A percentile compares a stretch with the other conserved stretches of the same genome.
These are phyloP conservation scores for Scaptomyza caliginosa DNA, from an alignment of 2,888 invertebrate genomes.

Conservation along the genomic window DNA sequence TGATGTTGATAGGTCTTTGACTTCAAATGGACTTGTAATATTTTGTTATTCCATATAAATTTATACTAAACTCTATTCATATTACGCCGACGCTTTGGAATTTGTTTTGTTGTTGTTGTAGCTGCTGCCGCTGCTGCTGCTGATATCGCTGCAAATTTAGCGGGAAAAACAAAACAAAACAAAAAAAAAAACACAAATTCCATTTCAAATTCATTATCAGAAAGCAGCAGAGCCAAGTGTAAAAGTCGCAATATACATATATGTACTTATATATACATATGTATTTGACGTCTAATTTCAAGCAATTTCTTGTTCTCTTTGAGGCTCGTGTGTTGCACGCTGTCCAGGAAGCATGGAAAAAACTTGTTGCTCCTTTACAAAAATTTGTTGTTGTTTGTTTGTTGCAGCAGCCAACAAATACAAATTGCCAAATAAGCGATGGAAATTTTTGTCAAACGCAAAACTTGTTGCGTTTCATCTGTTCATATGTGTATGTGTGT, in stretches of 20 bases:
- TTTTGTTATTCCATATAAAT: conserved; percentile 9
- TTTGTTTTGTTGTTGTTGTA: conserved; percentile 17
- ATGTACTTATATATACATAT: background rate
- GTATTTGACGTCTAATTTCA: conserved; percentile 18
- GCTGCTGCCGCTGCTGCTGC: conserved; percentile 36
- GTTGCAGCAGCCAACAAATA: conserved; percentile 38
- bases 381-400: conserved; percentile 8
- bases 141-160: conserved; percentile 53
- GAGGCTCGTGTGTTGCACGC: conserved; percentile 21
- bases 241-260: background rate
- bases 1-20: too few relatives aligned
- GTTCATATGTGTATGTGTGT: conserved; percentile 19
- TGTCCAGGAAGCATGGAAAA: conserved; percentile 10
- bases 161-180: conserved; percentile 26
- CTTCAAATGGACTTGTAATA: too few relatives aligned
- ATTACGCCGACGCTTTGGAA: conserved; percentile 42
- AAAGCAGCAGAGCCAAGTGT: conserved; percentile 15
- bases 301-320: conserved; percentile 33
- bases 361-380: conserved; percentile 48
- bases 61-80: conserved; percentile 39
- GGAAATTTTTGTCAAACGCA: conserved; percentile 73
- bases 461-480: conserved; percentile 65
- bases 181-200: conserved; percentile 33
- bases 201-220: conserved; percentile 45
- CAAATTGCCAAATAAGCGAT: conserved; percentile 60